Conservation (phyloP, 2,888 invertebrate species). For the Chrysolina oricalcia region DNA sequence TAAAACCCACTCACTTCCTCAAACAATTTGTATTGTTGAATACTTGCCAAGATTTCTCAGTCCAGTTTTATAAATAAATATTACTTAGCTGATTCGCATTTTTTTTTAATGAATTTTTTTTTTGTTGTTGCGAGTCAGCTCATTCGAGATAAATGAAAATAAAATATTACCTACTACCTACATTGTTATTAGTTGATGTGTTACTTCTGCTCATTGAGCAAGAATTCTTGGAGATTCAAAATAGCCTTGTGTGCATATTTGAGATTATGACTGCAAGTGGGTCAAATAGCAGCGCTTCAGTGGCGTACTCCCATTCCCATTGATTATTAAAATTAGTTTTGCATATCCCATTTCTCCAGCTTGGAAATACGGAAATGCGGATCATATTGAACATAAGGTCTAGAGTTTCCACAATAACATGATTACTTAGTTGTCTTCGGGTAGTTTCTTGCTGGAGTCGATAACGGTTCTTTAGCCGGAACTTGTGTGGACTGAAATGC, state of each 20-base stretch:
- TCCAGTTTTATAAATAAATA: conserved; percentile 1
- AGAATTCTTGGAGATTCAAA: conserved; percentile 1
- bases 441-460: too few species aligned
- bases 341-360: too few species aligned
- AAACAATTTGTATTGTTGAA: conserved; percentile 14
- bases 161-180: neutral
- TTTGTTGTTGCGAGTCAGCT: neutral
- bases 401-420: too few species aligned
- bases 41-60: conserved; percentile 3
- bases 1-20: neutral
- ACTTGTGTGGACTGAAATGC: too few species aligned
- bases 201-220: neutral
- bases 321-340: too few species aligned
- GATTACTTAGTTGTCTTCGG: too few species aligned
- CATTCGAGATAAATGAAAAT: neutral
- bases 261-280: neutral
- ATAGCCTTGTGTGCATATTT: neutral
- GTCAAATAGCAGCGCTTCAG: neutral
- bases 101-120: neutral
- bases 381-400: too few species aligned
- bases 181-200: neutral
- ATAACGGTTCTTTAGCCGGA: too few species aligned
- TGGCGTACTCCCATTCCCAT: neutral
- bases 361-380: too few species aligned
- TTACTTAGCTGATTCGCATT: neutral